Base-by-base conservation (phyloP, 2,113 vertebrate species). In the Hystrix cristata region DNA sequence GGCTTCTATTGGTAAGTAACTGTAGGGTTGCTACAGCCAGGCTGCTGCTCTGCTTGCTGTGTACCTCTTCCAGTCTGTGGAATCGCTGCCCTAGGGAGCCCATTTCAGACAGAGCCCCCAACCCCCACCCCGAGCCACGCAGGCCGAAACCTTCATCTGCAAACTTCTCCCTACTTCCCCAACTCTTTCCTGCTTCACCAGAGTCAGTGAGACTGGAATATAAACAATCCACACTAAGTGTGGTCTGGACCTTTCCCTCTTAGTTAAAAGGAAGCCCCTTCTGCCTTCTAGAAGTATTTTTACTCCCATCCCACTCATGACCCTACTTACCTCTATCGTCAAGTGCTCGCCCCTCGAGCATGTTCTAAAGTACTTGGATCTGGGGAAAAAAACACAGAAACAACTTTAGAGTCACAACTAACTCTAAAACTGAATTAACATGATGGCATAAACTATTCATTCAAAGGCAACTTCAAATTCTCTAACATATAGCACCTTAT, bases 321-420 rank as follows among this genome's bases (percentile, higher is more conserved):
- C 4, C 79, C 74, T 43, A 93, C 99, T 98, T 84, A 99, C 99
- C 99, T 99, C 99, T 98, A 99, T 99, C 76, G 99, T 99, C 97
- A 99, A 98, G 87, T 99, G 99, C 96, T 99, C 98, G 95, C 99
- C 99, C 94, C 98, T 98, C 71, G 99, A 97, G 94, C 98, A 98
- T 2, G 98, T 99, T 96, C 98, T 98, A 87, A 99, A 99, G 98
- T 99, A 99, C 92, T 99, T 99, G 12, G 99, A 99, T 95, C 99
- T 99, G 95, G n/a, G 98, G 98, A 93, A 91, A 97, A 95, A 29
- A 98, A 97, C n/a, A 95, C 53, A 95, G 72, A 94, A 94, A 72
- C 16, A 93, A 80, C 7, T 51, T 94, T 82, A 87, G 95, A 96
- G 93, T 53, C 60, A 90, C 2, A 81, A 82, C 23, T 51, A 69